Conservation (phyloP, 30 jellyfish, hydroid and myxozoan genomes). For the Chironex yamaguchii region DNA sequence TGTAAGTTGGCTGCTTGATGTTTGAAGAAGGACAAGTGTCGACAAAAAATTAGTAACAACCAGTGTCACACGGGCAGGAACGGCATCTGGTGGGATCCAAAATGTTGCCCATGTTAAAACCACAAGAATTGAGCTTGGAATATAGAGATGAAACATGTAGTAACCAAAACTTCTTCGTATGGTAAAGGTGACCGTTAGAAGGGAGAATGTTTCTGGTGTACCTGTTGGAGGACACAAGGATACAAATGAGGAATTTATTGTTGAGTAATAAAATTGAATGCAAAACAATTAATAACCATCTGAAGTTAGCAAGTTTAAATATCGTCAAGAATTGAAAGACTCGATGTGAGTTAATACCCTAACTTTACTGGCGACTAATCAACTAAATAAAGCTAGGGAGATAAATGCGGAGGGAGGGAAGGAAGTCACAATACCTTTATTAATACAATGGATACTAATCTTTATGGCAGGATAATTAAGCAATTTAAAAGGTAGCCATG, state of each 20-base stretch:
- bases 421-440: no score
- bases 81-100: slow-evolving; percentile 81
- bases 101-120: slow-evolving; percentile 71
- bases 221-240: neutral
- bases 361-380: no score
- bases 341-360: no score
- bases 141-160: slow-evolving; percentile 49
- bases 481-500: no score
- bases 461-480: no score
- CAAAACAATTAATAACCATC: neutral
- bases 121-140: slow-evolving; percentile 65
- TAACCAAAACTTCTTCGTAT: slow-evolving; percentile 52
- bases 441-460: no score
- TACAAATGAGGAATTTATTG: no score
- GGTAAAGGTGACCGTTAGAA: neutral
- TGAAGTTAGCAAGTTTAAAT: neutral
- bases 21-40: slow-evolving; percentile 59
- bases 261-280: neutral
- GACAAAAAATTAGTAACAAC: slow-evolving; percentile 71
- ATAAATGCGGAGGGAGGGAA: no score
- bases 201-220: neutral
- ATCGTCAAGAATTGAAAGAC: no score
- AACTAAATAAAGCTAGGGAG: no score
- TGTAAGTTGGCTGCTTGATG: slow-evolving; percentile 54
- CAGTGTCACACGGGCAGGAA: slow-evolving; percentile 79